phyloP scores from a whole-genome alignment of 2,113 vertebrate species.

The Merops nubicus region DNA sequence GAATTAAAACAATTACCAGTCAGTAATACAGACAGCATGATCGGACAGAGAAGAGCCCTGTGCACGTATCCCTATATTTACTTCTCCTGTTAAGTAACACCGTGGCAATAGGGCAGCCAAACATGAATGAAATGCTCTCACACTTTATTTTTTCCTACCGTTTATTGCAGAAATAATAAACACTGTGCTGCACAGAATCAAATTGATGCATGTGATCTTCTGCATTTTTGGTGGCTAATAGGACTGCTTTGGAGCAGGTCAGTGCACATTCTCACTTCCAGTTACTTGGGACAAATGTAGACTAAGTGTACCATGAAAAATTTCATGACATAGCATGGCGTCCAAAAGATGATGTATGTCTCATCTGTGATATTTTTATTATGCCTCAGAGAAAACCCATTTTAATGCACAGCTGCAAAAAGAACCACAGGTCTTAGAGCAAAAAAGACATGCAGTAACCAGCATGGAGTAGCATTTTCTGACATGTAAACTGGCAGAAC shows the following conservation, averaged over 20 bases:
- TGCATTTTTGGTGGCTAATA: conserved; percentile 41
- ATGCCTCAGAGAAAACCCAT: conserved; percentile 45
- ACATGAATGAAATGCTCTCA: not conserved
- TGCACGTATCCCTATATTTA: not conserved
- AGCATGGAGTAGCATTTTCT: not conserved
- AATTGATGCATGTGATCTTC: conserved; percentile 13
- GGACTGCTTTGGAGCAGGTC: conserved; percentile 61
- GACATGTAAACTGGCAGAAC: not conserved
- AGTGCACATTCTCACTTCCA: conserved; percentile 49
- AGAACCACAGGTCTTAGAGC: not conserved
- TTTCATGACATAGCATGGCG: conserved; percentile 5
- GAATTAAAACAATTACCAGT: not conserved
- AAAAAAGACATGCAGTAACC: not conserved
- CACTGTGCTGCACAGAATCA: conserved; percentile 30
- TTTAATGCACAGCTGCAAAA: conserved; percentile 37
- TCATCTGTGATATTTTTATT: conserved; percentile 52
- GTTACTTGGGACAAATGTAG: conserved; percentile 62
- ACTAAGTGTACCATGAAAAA: conserved; percentile 60
- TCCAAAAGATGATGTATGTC: conserved; percentile 56
- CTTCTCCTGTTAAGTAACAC: not conserved
- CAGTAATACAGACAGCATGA: not conserved
- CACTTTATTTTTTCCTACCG: not conserved
- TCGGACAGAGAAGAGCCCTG: not conserved
- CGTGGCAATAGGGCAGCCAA: not conserved
- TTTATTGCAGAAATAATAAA: conserved; percentile 28